Percentiles rank a stretch among this genome's conserved stretches.
Conservation (phyloP, 2,797 vertebrate species). For the Florisuga fusca region DNA sequence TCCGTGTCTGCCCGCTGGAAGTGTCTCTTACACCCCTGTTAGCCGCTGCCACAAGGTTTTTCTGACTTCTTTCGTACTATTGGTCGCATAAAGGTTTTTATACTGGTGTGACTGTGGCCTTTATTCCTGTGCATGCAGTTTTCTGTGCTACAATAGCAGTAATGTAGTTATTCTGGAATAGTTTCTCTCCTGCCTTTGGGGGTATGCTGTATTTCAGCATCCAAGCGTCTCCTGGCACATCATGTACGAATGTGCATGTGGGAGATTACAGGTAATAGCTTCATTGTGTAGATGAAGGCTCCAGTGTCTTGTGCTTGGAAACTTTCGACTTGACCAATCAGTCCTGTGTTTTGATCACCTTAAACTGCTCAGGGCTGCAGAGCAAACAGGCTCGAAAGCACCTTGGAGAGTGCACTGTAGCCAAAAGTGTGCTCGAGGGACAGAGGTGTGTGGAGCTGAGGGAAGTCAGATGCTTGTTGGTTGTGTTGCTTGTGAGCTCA, state of each 20-base stretch:
- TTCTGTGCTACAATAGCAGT: neutral
- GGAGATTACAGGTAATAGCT: neutral
- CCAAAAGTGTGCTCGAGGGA: neutral
- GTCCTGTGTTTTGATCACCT: neutral
- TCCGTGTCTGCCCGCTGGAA: neutral
- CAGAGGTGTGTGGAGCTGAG: rapidly evolving
- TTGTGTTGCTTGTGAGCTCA: rapidly evolving
- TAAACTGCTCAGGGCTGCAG: neutral
- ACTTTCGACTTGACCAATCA: rapidly evolving
- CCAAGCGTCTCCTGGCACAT: neutral
- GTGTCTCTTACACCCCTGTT: neutral
- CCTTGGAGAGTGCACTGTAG: rapidly evolving
- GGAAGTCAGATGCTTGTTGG: rapidly evolving
- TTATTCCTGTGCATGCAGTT: neutral
- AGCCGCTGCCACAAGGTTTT: neutral
- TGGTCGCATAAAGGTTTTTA: neutral
- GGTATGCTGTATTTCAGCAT: neutral
- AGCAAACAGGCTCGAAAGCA: neutral
- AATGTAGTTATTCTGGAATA: neutral
- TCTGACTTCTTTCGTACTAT: neutral
- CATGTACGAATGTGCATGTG: rapidly evolving
- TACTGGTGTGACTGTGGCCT: neutral
- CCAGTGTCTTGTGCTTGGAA: neutral
- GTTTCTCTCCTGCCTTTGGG: neutral
- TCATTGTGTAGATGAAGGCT: neutral